These are phyloP conservation scores for Pherbina coryleti DNA, from an alignment of 2,888 invertebrate genomes.

Conservation along the genomic window DNA sequence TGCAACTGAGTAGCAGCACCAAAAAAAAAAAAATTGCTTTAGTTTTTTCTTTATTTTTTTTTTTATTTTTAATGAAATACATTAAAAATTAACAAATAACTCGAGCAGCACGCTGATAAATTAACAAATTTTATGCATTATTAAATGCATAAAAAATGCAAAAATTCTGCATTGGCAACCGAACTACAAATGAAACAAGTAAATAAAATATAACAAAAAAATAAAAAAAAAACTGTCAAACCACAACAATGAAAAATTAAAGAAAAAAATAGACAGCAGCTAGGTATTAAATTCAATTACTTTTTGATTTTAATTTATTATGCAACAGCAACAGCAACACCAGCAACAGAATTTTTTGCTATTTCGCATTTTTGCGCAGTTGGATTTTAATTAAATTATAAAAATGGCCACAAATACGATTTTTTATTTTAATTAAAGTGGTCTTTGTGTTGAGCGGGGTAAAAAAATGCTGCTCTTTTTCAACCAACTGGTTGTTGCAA, in stretches of 20 bases:
- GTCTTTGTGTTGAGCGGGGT: too few species aligned
- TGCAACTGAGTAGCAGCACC: constrained; percentile 21
- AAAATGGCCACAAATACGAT: constrained; percentile 32
- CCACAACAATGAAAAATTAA: neutral
- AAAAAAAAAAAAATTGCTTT: constrained; percentile 23
- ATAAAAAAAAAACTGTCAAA: neutral
- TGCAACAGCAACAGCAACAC: neutral
- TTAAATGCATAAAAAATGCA: constrained; percentile 29
- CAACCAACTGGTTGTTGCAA: neutral
- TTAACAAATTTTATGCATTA: constrained; percentile 39
- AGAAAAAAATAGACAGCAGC: constrained; percentile 1
- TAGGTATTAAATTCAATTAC: constrained; percentile 36
- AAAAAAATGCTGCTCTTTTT: too few species aligned
- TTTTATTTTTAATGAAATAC: constrained; percentile 21
- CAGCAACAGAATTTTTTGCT: neutral
- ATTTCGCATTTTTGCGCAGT: neutral
- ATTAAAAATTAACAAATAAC: constrained; percentile 40
- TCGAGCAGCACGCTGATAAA: constrained; percentile 29
- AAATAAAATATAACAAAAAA: neutral
- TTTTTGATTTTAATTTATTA: constrained; percentile 39
- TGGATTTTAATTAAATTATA: constrained; percentile 33
- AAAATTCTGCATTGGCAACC: constrained; percentile 14
- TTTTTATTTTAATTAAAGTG: constrained; percentile 13
- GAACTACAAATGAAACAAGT: constrained; percentile 3
- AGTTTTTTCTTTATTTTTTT: neutral